Conservation (phyloP, 2,797 vertebrate species). For the Salarias fasciatus region DNA sequence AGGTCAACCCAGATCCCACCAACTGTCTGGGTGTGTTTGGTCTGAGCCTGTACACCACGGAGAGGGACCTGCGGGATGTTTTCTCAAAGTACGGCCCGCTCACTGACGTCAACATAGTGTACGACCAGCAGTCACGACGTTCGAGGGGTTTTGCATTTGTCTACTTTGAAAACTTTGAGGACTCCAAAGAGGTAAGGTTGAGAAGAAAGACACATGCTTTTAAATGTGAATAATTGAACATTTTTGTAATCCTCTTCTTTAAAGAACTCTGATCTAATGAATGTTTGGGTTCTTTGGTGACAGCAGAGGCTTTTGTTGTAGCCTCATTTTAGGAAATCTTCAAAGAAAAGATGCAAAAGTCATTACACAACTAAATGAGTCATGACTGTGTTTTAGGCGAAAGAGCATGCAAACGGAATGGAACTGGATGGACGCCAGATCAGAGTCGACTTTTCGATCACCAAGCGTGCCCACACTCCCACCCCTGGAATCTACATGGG, state of each 20-base stretch:
- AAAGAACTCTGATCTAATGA: not conserved
- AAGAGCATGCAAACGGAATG: conserved; percentile 97
- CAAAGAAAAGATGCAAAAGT: too few relatives aligned
- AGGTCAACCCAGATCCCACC: conserved; percentile 97
- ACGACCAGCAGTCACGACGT: conserved; percentile 95
- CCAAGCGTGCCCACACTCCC: conserved; percentile 95
- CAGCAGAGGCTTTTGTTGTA: too few relatives aligned
- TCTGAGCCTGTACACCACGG: conserved; percentile 95
- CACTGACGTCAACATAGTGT: conserved; percentile 91
- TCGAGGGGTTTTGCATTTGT: conserved; percentile 97
- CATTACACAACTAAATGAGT: not conserved
- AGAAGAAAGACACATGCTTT: too few relatives aligned
- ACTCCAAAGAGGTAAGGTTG: conserved; percentile 90
- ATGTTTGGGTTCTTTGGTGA: not conserved
- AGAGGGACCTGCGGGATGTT: conserved; percentile 94
- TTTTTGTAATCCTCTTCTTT: not conserved
- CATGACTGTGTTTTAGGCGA: conserved; percentile 82
- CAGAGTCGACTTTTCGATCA: conserved; percentile 96
- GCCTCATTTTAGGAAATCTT: too few relatives aligned
- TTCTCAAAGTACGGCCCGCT: conserved; percentile 97
- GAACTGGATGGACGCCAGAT: conserved; percentile 96
- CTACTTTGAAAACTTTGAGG: conserved; percentile 94
- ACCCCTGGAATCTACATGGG: conserved; percentile 99
- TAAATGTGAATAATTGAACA: too few relatives aligned
- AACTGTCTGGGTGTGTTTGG: conserved; percentile 96